Conservation (phyloP, 2,888 invertebrate species). For the Polydrusus tereticollis region DNA sequence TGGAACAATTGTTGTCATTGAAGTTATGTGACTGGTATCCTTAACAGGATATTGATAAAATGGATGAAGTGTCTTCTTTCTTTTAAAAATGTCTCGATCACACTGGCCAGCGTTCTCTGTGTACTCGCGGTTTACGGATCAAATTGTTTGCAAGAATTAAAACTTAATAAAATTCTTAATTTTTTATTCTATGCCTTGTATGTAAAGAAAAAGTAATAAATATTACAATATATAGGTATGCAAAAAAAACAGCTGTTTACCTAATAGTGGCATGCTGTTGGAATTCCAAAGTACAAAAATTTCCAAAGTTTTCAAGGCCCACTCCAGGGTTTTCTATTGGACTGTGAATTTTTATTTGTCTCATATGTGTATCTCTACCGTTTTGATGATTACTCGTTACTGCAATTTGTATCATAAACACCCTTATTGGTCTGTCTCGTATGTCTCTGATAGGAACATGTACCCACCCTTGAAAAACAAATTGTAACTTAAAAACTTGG, state of each 20-base stretch:
- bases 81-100: no score
- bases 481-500: not conserved
- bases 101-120: no score
- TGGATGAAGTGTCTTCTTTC: no score
- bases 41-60: no score
- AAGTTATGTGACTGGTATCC: no score
- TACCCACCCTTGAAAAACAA: slow-evolving; percentile 84
- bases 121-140: no score
- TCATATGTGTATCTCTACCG: slow-evolving; percentile 97
- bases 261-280: slow-evolving; percentile 86
- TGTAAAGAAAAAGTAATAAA: no score
- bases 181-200: no score
- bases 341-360: slow-evolving; percentile 96
- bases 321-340: slow-evolving; percentile 78
- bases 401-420: slow-evolving; percentile 97
- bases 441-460: slow-evolving; percentile 92
- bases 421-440: slow-evolving; percentile 88
- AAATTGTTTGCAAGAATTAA: no score
- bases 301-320: slow-evolving; percentile 79
- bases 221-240: no score
- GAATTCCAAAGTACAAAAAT: slow-evolving; percentile 86
- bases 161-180: no score
- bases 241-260: not conserved
- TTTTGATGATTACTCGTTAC: slow-evolving; percentile 99
- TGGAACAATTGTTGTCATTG: no score